A percentile compares a stretch with the other conserved stretches of the same genome.
Conservation (phyloP, 1,140 invertebrate species). For the roundworm (Caenorhabditis elegans) region WBcel235 BX284602.5:7631501-7632000, state of each 20-base stretch:
- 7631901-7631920: not conserved
- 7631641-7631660: not conserved
- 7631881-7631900: not conserved
- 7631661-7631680: not conserved
- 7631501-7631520: not conserved
- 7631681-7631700: not conserved
- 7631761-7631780: slow-evolving; percentile 27
- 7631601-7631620: not conserved
- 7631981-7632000: slow-evolving; percentile 3
- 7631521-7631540: not conserved
- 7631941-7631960: not conserved
- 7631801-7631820: not conserved
- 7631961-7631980: not conserved
- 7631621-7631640: not conserved
- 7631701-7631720: not conserved
- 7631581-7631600: slow-evolving; percentile 11
- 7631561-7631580: slow-evolving; percentile 7
- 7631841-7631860: not conserved
- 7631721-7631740: not conserved
- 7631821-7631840: not conserved
- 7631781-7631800: not conserved
- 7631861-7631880: not conserved
- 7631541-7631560: not conserved
- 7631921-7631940: not conserved
- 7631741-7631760: not conserved